A percentile compares a stretch with the other conserved stretches of the same genome.
Conservation (phyloP, 2,888 invertebrate species). For the Cylloceria caligata region DNA sequence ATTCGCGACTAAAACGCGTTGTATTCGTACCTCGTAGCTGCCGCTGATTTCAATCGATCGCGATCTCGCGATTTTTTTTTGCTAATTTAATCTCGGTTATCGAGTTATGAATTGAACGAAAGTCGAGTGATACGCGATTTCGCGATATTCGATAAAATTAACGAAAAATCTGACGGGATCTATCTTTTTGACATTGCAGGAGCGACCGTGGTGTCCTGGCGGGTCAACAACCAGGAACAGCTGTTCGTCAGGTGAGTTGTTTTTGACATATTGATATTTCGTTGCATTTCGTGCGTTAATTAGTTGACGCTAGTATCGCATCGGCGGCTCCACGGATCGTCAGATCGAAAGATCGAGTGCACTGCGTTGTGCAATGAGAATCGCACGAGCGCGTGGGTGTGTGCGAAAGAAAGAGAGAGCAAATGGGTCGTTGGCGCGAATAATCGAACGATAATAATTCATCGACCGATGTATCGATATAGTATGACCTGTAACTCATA, state of each 20-base stretch:
- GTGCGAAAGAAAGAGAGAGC: background rate
- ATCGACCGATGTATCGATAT: conserved; percentile 25
- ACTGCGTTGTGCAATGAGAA: conserved; percentile 52
- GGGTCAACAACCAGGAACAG: conserved; percentile 98
- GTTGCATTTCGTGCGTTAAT: conserved; percentile 15
- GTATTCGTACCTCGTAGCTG: background rate
- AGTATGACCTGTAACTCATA: conserved; percentile 8
- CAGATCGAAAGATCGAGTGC: conserved; percentile 58
- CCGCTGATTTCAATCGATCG: background rate
- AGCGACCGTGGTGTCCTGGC: conserved; percentile 98
- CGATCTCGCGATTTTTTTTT: background rate
- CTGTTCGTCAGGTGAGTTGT: conserved; percentile 95
- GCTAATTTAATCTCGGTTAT: background rate
- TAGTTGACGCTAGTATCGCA: conserved; percentile 1
- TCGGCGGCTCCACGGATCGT: conserved; percentile 24
- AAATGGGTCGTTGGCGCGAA: conserved; percentile 13
- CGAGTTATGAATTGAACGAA: background rate
- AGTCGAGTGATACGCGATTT: background rate
- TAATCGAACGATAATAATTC: conserved; percentile 49
- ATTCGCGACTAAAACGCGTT: background rate
- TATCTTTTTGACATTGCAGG: conserved; percentile 87
- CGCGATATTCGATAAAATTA: background rate
- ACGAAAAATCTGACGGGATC: conserved; percentile 11
- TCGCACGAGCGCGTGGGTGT: conserved; percentile 9
- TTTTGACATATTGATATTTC: background rate